These are phyloP conservation scores for Gnathochromis pfefferi DNA, from an alignment of 2,113 vertebrate genomes.

Conservation along the genomic window DNA sequence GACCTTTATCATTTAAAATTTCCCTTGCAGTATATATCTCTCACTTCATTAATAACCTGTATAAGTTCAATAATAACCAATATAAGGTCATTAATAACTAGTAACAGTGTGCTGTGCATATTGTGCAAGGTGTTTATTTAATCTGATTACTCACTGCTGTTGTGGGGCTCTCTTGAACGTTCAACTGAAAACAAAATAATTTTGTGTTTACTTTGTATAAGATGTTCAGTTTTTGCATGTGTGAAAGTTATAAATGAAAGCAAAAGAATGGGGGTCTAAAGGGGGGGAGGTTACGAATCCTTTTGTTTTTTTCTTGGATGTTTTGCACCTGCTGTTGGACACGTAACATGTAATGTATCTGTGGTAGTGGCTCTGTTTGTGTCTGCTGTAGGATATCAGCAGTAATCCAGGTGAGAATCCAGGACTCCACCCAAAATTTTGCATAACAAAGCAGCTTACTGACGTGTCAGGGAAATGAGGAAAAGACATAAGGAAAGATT, in stretches of 20 bases:
- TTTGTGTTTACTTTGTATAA: neutral
- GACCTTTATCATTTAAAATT: neutral
- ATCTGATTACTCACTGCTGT: neutral
- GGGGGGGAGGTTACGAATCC: neutral
- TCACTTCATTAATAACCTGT: neutral
- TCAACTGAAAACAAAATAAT: neutral
- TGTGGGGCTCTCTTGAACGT: neutral
- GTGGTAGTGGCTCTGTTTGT: neutral
- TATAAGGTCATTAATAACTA: neutral
- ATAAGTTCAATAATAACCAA: neutral
- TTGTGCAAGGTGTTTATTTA: neutral
- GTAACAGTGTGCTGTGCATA: neutral
- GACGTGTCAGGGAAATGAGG: neutral
- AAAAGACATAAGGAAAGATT: neutral
- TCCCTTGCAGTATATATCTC: neutral
- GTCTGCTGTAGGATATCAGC: neutral
- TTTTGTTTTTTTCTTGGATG: neutral
- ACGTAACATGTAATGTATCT: neutral
- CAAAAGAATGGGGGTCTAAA: neutral
- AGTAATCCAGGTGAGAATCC: neutral
- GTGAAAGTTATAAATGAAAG: neutral
- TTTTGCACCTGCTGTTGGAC: neutral
- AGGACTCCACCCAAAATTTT: neutral
- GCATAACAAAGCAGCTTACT: neutral
- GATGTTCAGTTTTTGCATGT: neutral